Evolutionary conservation across 2,113 vertebrate genomes (phyloP), one percentile per base, ranked within the genome.

Genomic region (Megaceryle maxima): DNA sequence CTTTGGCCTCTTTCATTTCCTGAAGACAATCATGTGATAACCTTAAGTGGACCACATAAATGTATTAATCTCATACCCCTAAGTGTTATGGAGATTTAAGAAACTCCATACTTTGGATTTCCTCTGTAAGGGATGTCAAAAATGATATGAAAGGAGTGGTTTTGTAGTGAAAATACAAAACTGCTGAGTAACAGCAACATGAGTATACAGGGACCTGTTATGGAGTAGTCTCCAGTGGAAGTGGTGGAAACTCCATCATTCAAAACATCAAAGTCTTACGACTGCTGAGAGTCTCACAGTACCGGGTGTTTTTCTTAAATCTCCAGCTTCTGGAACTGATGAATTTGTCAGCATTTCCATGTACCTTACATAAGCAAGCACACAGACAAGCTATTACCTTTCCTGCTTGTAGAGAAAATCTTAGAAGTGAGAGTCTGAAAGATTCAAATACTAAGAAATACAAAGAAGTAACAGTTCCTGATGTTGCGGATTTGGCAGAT

Each of bases 171-270:
- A 97, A 95, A 96, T 66, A 88, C 43, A 91, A 78, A 93, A 89
- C 37, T 93, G 91, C 94, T 96, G 90, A 95, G 87, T 95, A 96
- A 94, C 78, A 90, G 87, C 86, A 94, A 94, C 92, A 74, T 76
- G 95, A 92, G 81, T 37, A 77, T 35, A 55, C 55, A 81, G 91
- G 39, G 70, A 57, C 83, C 44, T 89, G 67, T 76, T 91, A 81
- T 76, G 87, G 83, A 94, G 63, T 9, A 7, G 37, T 70, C 70
- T 92, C 81, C 74, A 69, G 91, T 84, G 91, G 77, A 96, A 94
- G 91, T 55, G 86, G 75, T 94, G 77, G 90, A 95, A 97, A 87
- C 74, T 82, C 85, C 90, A 53, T 83, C 60, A 60, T 51, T 94
- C 87, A 89, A 87, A 96, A 92, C 57, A 94, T 92, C 66, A 41